These are phyloP conservation scores for Volucella inanis DNA, from an alignment of 2,888 invertebrate genomes.

Conservation along the genomic window DNA sequence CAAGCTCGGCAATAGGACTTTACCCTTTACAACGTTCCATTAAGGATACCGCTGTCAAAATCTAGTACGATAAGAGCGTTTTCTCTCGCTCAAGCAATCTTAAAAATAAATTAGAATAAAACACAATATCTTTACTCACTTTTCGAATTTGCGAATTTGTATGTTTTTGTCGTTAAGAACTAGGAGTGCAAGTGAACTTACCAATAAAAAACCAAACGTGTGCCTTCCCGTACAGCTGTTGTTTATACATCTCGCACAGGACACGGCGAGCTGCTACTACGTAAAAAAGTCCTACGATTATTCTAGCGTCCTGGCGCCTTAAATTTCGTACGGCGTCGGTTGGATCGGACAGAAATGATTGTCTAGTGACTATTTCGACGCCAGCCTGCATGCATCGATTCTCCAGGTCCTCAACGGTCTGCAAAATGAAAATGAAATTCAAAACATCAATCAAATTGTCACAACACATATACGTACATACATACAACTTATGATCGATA, in stretches of 20 bases:
- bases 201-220: conserved; percentile 99
- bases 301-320: conserved; percentile 96
- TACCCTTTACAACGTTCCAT: too few relatives aligned
- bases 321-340: conserved; percentile 97
- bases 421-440: conserved; percentile 79
- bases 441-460: conserved; percentile 7
- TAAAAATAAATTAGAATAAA: too few relatives aligned
- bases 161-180: too few relatives aligned
- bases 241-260: conserved; percentile 97
- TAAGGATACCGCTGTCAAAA: too few relatives aligned
- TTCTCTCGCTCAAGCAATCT: too few relatives aligned
- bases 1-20: too few relatives aligned
- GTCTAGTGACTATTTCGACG: conserved; percentile 97
- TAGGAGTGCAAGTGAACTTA: conserved; percentile 81
- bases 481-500: not conserved
- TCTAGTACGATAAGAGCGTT: too few relatives aligned
- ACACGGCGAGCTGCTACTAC: conserved; percentile 98
- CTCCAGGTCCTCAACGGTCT: conserved; percentile 99
- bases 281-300: conserved; percentile 99
- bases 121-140: too few relatives aligned
- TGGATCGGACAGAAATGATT: conserved; percentile 98
- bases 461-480: not conserved
- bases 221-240: conserved; percentile 95
- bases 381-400: conserved; percentile 94
- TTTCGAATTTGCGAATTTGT: too few relatives aligned